Percentiles rank a stretch among this genome's conserved stretches.
These are phyloP conservation scores for Podargus strigoides DNA, from an alignment of 2,797 vertebrate genomes.

Conservation along the genomic window DNA sequence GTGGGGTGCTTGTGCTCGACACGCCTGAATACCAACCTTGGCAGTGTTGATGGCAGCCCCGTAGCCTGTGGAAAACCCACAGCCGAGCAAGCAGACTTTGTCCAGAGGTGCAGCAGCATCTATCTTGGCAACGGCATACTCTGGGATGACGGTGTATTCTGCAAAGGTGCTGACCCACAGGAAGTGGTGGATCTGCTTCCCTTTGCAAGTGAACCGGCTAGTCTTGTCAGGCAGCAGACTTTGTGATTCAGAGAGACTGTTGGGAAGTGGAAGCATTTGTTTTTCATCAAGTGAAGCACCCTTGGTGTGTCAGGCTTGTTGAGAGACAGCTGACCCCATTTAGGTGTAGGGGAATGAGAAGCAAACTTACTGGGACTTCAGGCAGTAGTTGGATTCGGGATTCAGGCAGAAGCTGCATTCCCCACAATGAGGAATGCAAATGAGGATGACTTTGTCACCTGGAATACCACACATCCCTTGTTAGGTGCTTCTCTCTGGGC, in stretches of 20 bases:
- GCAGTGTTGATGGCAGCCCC: slow-evolving; percentile 77
- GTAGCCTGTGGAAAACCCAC: slow-evolving; percentile 77
- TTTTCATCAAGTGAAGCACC: not conserved
- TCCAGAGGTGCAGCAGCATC: slow-evolving; percentile 73
- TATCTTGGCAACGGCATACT: slow-evolving; percentile 69
- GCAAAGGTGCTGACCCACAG: slow-evolving; percentile 76
- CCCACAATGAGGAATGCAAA: slow-evolving; percentile 62
- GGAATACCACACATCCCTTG: not conserved
- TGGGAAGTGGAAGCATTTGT: not conserved
- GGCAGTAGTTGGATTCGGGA: slow-evolving; percentile 65
- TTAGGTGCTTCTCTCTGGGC: not conserved
- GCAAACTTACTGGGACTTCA: slow-evolving; percentile 62
- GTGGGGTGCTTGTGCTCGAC: rapidly evolving
- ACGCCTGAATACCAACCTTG: slow-evolving; percentile 53
- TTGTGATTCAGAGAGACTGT: not conserved
- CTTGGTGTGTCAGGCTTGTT: not conserved
- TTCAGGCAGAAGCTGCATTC: slow-evolving; percentile 68
- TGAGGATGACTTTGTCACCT: slow-evolving; percentile 75
- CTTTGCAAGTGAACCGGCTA: slow-evolving; percentile 76
- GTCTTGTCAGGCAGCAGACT: slow-evolving; percentile 71
- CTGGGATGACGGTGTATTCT: slow-evolving; percentile 78
- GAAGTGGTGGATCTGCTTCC: slow-evolving; percentile 75
- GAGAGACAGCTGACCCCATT: rapidly evolving
- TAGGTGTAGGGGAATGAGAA: not conserved
- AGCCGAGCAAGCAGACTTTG: slow-evolving; percentile 77